Base-by-base conservation (phyloP, 2,797 vertebrate genomes). In the Bovichtus diacanthus region DNA sequence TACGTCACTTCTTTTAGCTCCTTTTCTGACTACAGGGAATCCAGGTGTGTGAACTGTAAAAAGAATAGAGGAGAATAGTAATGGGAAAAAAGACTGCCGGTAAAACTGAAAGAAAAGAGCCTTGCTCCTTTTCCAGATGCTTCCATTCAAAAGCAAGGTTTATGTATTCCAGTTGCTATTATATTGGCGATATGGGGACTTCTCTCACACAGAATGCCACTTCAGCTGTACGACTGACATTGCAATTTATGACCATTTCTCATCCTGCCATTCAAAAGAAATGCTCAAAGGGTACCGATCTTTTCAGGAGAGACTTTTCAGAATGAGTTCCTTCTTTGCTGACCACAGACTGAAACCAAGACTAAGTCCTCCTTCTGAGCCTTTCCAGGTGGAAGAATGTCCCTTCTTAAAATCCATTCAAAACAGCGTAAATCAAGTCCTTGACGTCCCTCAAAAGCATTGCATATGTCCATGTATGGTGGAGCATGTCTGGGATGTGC, bases 61-160 rank as follows among this genome's bases (percentile, higher is more conserved):
- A 76, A 19, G 38, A 68, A 69, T 39, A 56, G 16, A 66, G 21
- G 16, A 66, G 21, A 77, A 49, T 21, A 63, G 39, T 68, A 51
- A 83, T 54, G 36, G 53, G 12, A 2, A 55, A 77, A 81, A 54
- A 71, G 25, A 76, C 68, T 44, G 29, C 74, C 19, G 18, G 38
- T 58, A 70, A 74, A 81, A 75, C 41, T 46, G 43, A 77, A 78
- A 60, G 31, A 46, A 69, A 78, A 67, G 19, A 60, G 11, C 39
- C 36, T 76, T 56, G 70, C 74, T 86, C 59, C 70, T 91, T 92
- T 93, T 82, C 84, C 88, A 92, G 75, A 85, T 80, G 86, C 62
- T 78, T 44, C 65, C 36, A 80, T 90, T 90, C 71, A 87, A 86
- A 89, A 77, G 86, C 46, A 41, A 74, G 66, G 58, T 87, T 90